Evolutionary conservation across 2,888 invertebrate genomes (phyloP), one percentile per base, ranked within the genome.

Genomic region (Lasioglossum pauxillum): DNA sequence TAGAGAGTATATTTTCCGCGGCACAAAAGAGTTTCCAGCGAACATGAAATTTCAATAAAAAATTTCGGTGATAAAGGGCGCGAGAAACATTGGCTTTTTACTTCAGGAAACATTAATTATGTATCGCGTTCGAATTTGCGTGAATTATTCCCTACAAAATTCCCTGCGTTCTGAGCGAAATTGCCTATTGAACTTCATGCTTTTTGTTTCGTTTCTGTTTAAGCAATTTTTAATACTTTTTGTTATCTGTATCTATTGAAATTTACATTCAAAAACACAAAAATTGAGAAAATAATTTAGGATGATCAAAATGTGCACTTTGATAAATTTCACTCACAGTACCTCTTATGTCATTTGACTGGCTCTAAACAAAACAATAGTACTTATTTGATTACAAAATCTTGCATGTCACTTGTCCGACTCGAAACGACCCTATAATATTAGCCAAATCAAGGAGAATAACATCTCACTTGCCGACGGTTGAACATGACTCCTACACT

Each of bases 1-100:
- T 14, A 64, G 35, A 64, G 75, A 73, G 78, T 75, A 46, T n/a
- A 14, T 73, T 57, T 72, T 23, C 16, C 53, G 14, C 10, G 78
- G 44, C 41, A 80, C 73, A 74, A 76, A 75, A 78, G 74, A 75
- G 57, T 19, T 73, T 79, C 49, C n/a, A 31, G 35, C 27, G n/a
- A 67, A 81, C 81, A 71, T 35, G 86, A 75, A 76, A 81, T 67
- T 76, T 76, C 85, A 75, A 79, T 85, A 53, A 85, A 83, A 73
- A 71, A 49, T 35, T 31, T 5, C 16, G 14, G 27, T 14, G 38
- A 31, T 10, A 10, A 44, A 57, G 23, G 38, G 38, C 35, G 71
- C 46, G 67, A 67, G 19, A 19, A 53, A 73, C 73, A 84, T 77
- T 69, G 73, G 31, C 31, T 77, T 77, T 76, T 27, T 41, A 49